These are phyloP conservation scores for Schlechtendalia chinensis DNA, from an alignment of 1,140 invertebrate genomes.

Conservation along the genomic window DNA sequence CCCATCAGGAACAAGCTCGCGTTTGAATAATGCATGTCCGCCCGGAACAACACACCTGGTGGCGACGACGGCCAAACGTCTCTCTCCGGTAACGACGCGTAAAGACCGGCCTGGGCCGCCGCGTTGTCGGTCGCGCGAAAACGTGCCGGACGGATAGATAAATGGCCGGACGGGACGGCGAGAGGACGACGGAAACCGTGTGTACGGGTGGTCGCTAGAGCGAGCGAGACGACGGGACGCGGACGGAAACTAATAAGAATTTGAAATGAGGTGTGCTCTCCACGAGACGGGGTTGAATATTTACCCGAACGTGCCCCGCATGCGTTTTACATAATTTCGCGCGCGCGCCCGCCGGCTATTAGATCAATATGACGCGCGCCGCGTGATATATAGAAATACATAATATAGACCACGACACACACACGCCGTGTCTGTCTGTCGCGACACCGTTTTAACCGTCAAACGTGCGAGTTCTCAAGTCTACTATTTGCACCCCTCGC, in stretches of 20 bases:
- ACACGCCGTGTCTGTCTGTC: background rate
- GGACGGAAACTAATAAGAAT: constrained; percentile 24
- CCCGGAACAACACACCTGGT: constrained; percentile 46
- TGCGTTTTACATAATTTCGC: constrained; percentile 46
- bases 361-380: constrained; percentile 40
- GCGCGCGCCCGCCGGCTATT: constrained; percentile 42
- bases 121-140: no score
- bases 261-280: constrained; percentile 43
- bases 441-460: background rate
- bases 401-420: background rate
- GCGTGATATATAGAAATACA: background rate
- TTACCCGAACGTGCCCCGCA: constrained; percentile 48
- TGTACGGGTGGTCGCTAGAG: no score
- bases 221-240: background rate
- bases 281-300: constrained; percentile 30
- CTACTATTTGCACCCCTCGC: background rate
- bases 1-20: no score
- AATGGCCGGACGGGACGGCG: no score
- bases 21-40: constrained; percentile 46
- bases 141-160: no score
- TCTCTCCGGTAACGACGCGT: no score
- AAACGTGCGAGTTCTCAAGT: background rate
- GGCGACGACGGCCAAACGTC: background rate
- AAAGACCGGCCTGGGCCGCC: no score
- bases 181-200: no score